phyloP scores from a whole-genome alignment of 2,113 vertebrate species.

The Prionailurus bengalensis region DNA sequence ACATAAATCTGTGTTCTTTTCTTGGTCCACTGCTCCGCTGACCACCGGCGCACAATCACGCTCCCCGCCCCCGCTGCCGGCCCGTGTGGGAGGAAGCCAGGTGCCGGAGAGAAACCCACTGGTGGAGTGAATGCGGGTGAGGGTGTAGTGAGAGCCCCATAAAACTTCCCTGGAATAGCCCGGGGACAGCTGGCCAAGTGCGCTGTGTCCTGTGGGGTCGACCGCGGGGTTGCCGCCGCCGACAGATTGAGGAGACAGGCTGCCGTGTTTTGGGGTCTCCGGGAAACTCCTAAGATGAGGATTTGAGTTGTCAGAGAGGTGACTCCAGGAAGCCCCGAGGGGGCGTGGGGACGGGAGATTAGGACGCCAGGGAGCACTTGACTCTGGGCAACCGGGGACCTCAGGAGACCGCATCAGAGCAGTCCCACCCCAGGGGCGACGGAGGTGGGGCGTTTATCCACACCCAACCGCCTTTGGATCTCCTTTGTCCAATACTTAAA shows the following conservation, averaged over 20 bases:
- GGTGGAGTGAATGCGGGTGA: too few relatives aligned
- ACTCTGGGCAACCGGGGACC: not conserved
- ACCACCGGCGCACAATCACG: fast-evolving
- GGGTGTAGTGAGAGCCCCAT: not conserved
- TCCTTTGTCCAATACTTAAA: not conserved
- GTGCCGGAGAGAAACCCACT: not conserved
- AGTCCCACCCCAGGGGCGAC: not conserved
- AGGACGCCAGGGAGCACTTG: not conserved
- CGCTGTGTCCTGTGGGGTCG: not conserved
- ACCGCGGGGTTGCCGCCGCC: not conserved
- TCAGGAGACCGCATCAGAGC: fast-evolving
- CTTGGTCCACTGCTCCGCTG: not conserved
- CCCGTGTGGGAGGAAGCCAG: not conserved
- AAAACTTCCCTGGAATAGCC: not conserved
- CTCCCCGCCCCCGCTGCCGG: fast-evolving
- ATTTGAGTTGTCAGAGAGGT: not conserved
- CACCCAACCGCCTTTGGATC: not conserved
- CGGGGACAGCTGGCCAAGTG: not conserved
- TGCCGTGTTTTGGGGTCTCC: not conserved
- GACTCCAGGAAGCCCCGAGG: not conserved
- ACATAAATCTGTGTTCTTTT: not conserved
- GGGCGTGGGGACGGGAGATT: fast-evolving
- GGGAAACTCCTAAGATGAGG: not conserved
- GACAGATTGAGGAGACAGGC: not conserved
- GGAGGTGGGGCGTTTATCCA: too few relatives aligned